phyloP scores from a whole-genome alignment of 2,113 vertebrate species.

The Chloroceryle aenea region DNA sequence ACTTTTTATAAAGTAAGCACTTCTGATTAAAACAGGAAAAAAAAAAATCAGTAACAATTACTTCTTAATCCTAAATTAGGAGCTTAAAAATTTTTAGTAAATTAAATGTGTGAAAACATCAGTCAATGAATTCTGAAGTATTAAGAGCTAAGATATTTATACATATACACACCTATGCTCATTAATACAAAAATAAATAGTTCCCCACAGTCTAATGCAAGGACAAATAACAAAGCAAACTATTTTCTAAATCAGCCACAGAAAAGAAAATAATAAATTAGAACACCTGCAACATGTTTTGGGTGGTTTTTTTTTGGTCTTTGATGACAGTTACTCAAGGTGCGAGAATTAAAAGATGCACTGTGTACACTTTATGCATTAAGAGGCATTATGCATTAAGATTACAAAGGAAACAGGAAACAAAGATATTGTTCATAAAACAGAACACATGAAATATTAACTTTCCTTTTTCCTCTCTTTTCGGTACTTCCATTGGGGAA shows the following conservation, averaged over 20 bases:
- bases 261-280: not conserved
- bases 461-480: not conserved
- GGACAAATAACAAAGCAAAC: not conserved
- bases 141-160: not conserved
- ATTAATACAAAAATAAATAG: not conserved
- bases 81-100: not conserved
- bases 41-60: not conserved
- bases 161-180: not conserved
- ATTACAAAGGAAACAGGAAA: not conserved
- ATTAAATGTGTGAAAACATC: not conserved
- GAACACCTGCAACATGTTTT: not conserved
- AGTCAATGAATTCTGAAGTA: not conserved
- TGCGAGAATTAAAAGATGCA: not conserved
- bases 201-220: not conserved
- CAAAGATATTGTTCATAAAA: not conserved
- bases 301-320: not conserved
- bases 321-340: not conserved
- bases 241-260: not conserved
- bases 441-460: not conserved
- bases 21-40: not conserved
- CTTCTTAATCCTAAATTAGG: not conserved
- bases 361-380: not conserved
- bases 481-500: not conserved
- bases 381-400: not conserved
- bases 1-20: not conserved